phyloP scores from a whole-genome alignment of 2,888 invertebrate species.

The Pollenia angustigena region DNA sequence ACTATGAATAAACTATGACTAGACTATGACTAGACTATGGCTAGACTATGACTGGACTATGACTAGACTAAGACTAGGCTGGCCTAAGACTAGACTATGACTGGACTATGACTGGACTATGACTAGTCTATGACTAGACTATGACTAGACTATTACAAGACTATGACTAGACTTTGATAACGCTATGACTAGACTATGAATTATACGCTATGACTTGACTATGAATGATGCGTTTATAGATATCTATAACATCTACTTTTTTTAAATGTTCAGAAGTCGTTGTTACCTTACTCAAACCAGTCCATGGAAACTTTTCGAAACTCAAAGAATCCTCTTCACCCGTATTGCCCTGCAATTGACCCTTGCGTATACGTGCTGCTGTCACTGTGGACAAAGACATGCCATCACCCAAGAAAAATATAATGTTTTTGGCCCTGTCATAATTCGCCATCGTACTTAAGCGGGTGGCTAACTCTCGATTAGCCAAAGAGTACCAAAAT shows the following conservation, averaged over 20 bases:
- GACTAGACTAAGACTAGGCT: too few relatives aligned
- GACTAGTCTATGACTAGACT: too few relatives aligned
- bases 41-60: too few relatives aligned
- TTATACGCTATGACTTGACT: too few relatives aligned
- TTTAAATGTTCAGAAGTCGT: neutral
- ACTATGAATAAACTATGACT: too few relatives aligned
- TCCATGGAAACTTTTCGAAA: conserved; percentile 87
- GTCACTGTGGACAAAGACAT: conserved; percentile 89
- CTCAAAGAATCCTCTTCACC: conserved; percentile 87
- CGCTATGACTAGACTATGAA: too few relatives aligned
- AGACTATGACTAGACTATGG: too few relatives aligned
- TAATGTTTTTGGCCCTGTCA: conserved; percentile 79
- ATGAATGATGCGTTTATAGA: too few relatives aligned
- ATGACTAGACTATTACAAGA: too few relatives aligned
- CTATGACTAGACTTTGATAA: too few relatives aligned
- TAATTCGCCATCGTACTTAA: conserved; percentile 60
- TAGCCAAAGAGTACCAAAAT: conserved; percentile 77
- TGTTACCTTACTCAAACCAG: conserved; percentile 87
- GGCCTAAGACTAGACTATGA: too few relatives aligned
- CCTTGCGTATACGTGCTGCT: conserved; percentile 87
- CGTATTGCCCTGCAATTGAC: conserved; percentile 85
- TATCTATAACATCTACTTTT: neutral
- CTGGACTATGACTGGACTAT: too few relatives aligned
- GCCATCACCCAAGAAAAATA: conserved; percentile 86
- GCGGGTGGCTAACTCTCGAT: conserved; percentile 74